Percentiles rank a stretch among this genome's conserved stretches.
phyloP scores from a whole-genome alignment of 2,888 invertebrate species.

The Limnephilus auricula region DNA sequence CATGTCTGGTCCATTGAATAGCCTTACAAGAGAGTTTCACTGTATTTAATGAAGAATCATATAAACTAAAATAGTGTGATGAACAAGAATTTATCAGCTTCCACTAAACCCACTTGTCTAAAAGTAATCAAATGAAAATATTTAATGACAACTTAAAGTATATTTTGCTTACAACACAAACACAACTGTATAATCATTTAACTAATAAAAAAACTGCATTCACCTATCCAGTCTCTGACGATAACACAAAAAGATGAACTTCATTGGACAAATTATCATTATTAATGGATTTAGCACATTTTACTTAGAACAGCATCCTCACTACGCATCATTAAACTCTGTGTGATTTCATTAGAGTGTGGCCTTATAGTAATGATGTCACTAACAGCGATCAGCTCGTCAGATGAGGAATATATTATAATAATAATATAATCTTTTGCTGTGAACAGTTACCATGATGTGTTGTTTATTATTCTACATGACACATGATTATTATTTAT shows the following conservation, averaged over 20 bases:
- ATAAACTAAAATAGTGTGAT: too few relatives aligned
- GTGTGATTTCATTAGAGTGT: constrained; percentile 36
- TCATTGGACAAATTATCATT: not conserved
- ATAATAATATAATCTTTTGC: not conserved
- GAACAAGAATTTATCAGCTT: too few relatives aligned
- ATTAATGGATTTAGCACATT: not conserved
- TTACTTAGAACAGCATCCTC: not conserved
- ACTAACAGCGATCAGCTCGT: constrained; percentile 31
- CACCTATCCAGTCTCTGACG: not conserved
- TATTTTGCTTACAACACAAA: too few relatives aligned
- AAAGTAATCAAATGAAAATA: too few relatives aligned
- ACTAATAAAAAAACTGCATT: not conserved
- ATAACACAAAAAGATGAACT: not conserved
- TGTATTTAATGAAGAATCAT: too few relatives aligned
- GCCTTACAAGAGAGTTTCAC: too few relatives aligned
- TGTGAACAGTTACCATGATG: not conserved
- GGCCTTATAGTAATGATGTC: constrained; percentile 34
- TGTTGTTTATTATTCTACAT: not conserved
- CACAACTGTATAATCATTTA: too few relatives aligned
- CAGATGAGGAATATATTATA: constrained; percentile 38
- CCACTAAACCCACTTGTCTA: too few relatives aligned
- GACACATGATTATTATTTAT: not conserved
- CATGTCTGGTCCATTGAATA: too few relatives aligned
- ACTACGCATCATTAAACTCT: not conserved
- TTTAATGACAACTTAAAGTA: too few relatives aligned